A percentile compares a stretch with the other conserved stretches of the same genome.
Evolutionary conservation across 1,140 invertebrate genomes (phyloP).

Genomic region (Nephila pilipes): DNA sequence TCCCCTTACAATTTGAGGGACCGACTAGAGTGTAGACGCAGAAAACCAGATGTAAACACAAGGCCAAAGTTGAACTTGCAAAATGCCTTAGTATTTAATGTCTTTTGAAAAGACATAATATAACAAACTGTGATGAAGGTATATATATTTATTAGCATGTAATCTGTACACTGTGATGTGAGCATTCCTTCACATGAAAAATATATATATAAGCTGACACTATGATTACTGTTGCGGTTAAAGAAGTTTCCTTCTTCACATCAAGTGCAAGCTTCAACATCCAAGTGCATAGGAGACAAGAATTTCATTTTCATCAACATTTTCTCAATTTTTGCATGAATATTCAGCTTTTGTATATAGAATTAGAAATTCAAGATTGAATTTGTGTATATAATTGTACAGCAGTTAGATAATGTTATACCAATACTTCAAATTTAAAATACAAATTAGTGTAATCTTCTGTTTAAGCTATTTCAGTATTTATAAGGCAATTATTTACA

Average conservation of each 20-base stretch:
- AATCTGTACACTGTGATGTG: conserved; percentile 15
- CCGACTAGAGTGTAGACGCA: conserved; percentile 8
- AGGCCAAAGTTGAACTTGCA: conserved; percentile 7
- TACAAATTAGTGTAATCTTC: too few relatives aligned
- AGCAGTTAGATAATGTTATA: too few relatives aligned
- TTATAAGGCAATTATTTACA: too few relatives aligned
- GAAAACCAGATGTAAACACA: neutral
- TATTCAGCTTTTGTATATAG: conserved; percentile 4
- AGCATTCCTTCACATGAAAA: conserved; percentile 29
- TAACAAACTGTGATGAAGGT: conserved; percentile 23
- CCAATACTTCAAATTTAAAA: too few relatives aligned
- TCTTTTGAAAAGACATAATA: neutral
- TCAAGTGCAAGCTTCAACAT: neutral
- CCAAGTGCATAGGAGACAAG: neutral
- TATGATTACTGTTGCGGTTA: neutral
- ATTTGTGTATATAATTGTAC: conserved; percentile 7
- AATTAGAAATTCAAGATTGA: neutral
- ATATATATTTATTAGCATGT: conserved; percentile 20
- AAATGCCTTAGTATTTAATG: neutral
- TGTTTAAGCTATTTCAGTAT: too few relatives aligned
- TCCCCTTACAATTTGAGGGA: neutral
- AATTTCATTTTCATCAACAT: neutral
- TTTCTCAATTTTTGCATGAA: neutral
- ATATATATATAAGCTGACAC: neutral
- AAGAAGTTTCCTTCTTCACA: neutral